These are phyloP conservation scores for Vanacampus margaritifer DNA, from an alignment of 2,113 vertebrate species.

Conservation along the genomic window DNA sequence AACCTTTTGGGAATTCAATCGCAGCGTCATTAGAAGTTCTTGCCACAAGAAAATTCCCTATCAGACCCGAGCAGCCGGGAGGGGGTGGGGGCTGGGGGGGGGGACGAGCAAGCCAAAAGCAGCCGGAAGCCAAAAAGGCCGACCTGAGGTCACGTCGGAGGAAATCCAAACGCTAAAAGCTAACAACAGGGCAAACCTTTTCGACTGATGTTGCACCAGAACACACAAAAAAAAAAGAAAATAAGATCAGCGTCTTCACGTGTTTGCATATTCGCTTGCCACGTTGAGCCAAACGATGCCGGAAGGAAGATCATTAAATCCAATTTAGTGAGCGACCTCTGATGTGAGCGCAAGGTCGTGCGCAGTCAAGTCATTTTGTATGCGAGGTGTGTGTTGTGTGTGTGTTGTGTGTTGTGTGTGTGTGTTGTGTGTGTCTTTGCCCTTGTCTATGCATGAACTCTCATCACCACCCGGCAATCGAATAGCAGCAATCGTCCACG, in stretches of 20 bases:
- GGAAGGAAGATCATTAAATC: slow-evolving; percentile 34
- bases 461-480: slow-evolving; percentile 36
- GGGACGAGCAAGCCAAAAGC: too few relatives aligned
- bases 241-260: slow-evolving; percentile 7
- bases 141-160: slow-evolving; percentile 30
- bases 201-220: too few relatives aligned
- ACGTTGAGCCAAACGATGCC: slow-evolving; percentile 21
- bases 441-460: slow-evolving; percentile 29
- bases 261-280: not conserved
- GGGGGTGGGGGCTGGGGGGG: too few relatives aligned
- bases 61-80: slow-evolving; percentile 22
- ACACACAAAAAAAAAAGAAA: slow-evolving; percentile 11
- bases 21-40: slow-evolving; percentile 33
- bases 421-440: slow-evolving; percentile 18
- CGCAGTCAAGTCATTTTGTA: slow-evolving; percentile 30
- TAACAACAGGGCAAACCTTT: not conserved
- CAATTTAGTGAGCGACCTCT: slow-evolving; percentile 23
- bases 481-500: slow-evolving; percentile 7
- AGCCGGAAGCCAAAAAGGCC: slow-evolving; percentile 8
- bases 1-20: slow-evolving; percentile 31
- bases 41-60: slow-evolving; percentile 21
- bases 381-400: not conserved
- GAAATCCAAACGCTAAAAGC: slow-evolving; percentile 30
- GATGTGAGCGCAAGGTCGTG: slow-evolving; percentile 19
- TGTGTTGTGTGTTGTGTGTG: not conserved